These are phyloP conservation scores for Sympetrum striolatum DNA, from an alignment of 2,888 invertebrate species.

Conservation along the genomic window DNA sequence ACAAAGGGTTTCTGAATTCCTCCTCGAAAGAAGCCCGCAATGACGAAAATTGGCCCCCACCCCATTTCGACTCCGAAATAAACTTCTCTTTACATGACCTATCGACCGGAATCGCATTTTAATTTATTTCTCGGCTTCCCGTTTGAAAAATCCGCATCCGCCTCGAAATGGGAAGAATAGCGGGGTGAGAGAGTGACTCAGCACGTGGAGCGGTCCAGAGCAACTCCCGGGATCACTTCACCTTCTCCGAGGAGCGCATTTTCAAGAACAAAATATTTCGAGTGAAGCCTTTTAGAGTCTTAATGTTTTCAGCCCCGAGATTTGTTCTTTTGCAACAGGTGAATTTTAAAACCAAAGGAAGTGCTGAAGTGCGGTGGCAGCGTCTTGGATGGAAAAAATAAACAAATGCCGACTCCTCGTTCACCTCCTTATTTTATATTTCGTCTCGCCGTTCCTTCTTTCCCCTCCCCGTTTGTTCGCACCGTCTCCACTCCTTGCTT, in stretches of 20 bases:
- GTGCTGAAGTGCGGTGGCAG: not conserved
- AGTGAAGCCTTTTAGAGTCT: not conserved
- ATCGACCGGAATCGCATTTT: no score
- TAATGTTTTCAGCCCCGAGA: not conserved
- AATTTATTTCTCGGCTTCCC: no score
- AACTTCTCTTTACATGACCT: no score
- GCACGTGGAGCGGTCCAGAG: not conserved
- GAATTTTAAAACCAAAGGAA: not conserved
- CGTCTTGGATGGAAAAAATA: not conserved
- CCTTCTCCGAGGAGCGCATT: not conserved
- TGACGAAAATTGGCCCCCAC: no score
- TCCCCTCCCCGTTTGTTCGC: not conserved
- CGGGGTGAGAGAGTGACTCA: not conserved
- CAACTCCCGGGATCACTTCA: not conserved
- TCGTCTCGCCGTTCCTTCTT: not conserved
- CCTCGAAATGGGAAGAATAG: not conserved
- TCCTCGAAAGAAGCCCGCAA: no score
- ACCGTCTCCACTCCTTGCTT: not conserved
- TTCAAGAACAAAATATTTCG: not conserved
- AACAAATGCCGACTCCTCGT: not conserved
- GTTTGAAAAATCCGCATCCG: no score
- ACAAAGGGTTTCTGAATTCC: no score
- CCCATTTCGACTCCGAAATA: no score
- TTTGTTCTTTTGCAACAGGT: conserved; percentile 37
- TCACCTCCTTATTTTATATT: not conserved